A percentile compares a stretch with the other conserved stretches of the same genome.
Evolutionary conservation across 1,140 invertebrate genomes (phyloP).

Genomic region (Pinna nobilis): DNA sequence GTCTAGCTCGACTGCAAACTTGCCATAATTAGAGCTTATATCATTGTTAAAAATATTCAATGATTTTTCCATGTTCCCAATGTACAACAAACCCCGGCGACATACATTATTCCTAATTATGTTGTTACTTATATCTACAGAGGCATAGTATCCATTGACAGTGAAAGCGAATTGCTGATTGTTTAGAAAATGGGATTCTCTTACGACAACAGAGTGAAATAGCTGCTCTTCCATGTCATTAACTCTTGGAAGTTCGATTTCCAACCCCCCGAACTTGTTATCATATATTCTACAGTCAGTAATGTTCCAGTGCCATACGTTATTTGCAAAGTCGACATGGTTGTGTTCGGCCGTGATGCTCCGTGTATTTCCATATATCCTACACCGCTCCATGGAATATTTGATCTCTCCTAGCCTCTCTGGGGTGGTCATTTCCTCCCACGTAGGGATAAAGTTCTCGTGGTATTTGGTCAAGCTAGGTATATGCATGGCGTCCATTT

Average conservation of each 20-base stretch:
- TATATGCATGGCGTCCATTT: slow-evolving; percentile 66
- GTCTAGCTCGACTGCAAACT: slow-evolving; percentile 90
- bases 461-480: slow-evolving; percentile 73
- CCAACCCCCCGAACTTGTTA: slow-evolving; percentile 84
- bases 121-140: slow-evolving; percentile 86
- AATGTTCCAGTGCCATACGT: slow-evolving; percentile 74
- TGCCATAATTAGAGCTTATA: slow-evolving; percentile 87
- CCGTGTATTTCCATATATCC: slow-evolving; percentile 61
- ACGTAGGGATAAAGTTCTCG: slow-evolving; percentile 69
- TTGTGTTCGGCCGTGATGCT: slow-evolving; percentile 72
- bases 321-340: slow-evolving; percentile 74
- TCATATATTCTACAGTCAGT: slow-evolving; percentile 86
- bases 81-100: slow-evolving; percentile 86
- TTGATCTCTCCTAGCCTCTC: slow-evolving; percentile 72
- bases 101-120: slow-evolving; percentile 91
- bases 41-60: slow-evolving; percentile 84
- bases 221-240: slow-evolving; percentile 60
- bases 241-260: slow-evolving; percentile 78
- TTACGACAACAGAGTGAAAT: slow-evolving; percentile 66
- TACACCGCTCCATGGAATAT: slow-evolving; percentile 63
- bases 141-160: slow-evolving; percentile 91
- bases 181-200: slow-evolving; percentile 55
- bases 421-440: slow-evolving; percentile 72
- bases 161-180: slow-evolving; percentile 70
- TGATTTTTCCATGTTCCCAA: slow-evolving; percentile 98